Conservation (phyloP, 2,797 vertebrate species). For the Morelia viridis region DNA sequence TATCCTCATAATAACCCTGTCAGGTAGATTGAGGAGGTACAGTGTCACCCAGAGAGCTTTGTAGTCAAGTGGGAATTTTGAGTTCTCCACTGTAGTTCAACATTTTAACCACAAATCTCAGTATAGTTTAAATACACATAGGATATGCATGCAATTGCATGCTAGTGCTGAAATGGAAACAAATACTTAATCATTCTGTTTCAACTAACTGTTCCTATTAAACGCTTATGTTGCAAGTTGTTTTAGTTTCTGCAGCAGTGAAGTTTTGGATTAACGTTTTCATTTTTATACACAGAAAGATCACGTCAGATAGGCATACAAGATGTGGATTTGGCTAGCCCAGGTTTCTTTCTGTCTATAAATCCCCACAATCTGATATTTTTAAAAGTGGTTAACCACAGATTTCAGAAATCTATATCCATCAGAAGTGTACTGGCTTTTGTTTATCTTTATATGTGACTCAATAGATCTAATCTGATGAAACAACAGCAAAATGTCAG, state of each 20-base stretch:
- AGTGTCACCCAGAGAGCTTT: neutral
- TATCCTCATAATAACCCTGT: neutral
- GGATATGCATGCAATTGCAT: neutral
- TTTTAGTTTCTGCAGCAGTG: neutral
- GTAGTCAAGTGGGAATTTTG: neutral
- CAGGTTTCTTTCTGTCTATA: neutral
- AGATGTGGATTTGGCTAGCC: neutral
- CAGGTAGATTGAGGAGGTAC: neutral
- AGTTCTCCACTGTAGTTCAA: neutral
- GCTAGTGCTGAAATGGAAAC: neutral
- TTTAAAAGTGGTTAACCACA: neutral
- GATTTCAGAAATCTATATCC: conserved; percentile 9
- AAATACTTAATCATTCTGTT: neutral
- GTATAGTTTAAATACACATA: neutral
- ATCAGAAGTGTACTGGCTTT: conserved; percentile 18
- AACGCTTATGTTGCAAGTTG: neutral
- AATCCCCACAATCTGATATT: neutral
- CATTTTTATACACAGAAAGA: neutral
- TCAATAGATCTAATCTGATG: conserved; percentile 20
- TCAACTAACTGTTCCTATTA: neutral
- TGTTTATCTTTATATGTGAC: conserved; percentile 16
- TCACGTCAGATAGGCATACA: neutral
- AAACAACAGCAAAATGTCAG: conserved; percentile 26
- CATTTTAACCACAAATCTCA: neutral
- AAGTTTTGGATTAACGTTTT: conserved; percentile 2